Evolutionary conservation across 2,113 vertebrate species (phyloP).

Genomic region (Phasianus colchicus): DNA sequence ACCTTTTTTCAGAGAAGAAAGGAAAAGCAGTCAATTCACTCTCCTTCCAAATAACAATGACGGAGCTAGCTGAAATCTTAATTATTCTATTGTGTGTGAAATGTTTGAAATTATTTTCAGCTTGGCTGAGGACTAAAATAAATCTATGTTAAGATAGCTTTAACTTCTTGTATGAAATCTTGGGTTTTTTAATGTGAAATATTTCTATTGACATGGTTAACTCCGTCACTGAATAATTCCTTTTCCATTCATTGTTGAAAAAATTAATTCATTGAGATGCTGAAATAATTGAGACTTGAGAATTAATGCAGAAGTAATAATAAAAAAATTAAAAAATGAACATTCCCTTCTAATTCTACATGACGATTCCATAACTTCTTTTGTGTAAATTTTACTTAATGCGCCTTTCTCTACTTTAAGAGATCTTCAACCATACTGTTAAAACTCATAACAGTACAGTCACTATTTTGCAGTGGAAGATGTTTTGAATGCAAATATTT

Average conservation of each 20-base stretch:
- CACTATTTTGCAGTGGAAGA: neutral
- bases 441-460: neutral
- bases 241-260: neutral
- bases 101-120: neutral
- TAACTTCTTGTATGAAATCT: neutral
- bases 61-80: neutral
- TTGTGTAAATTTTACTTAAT: neutral
- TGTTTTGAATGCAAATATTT: neutral
- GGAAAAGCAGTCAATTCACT: neutral
- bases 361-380: neutral
- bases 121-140: neutral
- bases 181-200: neutral
- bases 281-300: neutral
- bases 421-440: neutral
- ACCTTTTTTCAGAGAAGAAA: neutral
- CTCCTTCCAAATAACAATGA: neutral
- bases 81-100: neutral
- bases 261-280: neutral
- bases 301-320: neutral
- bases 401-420: neutral
- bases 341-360: neutral
- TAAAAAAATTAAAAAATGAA: neutral
- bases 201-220: fast-evolving
- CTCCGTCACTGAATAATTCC: neutral
- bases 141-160: neutral